Evolutionary conservation across 1,140 invertebrate species (phyloP), one percentile per base, ranked within the genome.

Genomic region (Drosophila lini): DNA sequence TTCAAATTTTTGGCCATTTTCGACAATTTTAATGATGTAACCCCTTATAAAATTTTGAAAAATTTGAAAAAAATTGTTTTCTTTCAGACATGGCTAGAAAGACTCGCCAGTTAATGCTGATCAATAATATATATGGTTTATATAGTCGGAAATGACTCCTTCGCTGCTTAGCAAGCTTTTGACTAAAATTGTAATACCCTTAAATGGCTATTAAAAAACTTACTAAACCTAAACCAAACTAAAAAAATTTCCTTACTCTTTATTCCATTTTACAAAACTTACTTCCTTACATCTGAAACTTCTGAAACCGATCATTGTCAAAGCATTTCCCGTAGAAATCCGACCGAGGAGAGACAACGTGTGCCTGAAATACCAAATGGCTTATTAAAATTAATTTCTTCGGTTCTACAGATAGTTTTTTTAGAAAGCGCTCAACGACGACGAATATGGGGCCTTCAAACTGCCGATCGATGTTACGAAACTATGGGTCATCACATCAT

Each of bases 311-410:
- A 75, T 75, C 62, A 60, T 11, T 38, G 53, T 22, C 48, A 59
- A 59, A 40, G 74, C 48, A 77, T 77, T 77, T 77, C 73, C 74
- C 74, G 47, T 71, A 71, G 53, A 50, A 71, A 59, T 48, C n/a
- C 31, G 25, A 64, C 16, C 11, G 25, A 38, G n/a, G n/a, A n/a
- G 31, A 22, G 50, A 38, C 19, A 45, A 28, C 45, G 60, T 76
- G 80, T 86, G 82, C 41, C 25, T 62, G 55, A 80, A 82, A 88
- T 86, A 79, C 77, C 22, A 76, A 86, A 79, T 88, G 36, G 50
- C 65, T 73, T 75, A 86, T 86, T 82, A 88, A 81, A 81, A 71
- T 67, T 52, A 74, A 78, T 88, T 75, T 82, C 70, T 69, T 77
- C n/a, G 34, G 19, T 60, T 78, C 74, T 61, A 62, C 32, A 32